Evolutionary conservation across 1,140 invertebrate genomes (phyloP), one percentile per base, ranked within the genome.

Genomic region (Pachypsylla venusta): DNA sequence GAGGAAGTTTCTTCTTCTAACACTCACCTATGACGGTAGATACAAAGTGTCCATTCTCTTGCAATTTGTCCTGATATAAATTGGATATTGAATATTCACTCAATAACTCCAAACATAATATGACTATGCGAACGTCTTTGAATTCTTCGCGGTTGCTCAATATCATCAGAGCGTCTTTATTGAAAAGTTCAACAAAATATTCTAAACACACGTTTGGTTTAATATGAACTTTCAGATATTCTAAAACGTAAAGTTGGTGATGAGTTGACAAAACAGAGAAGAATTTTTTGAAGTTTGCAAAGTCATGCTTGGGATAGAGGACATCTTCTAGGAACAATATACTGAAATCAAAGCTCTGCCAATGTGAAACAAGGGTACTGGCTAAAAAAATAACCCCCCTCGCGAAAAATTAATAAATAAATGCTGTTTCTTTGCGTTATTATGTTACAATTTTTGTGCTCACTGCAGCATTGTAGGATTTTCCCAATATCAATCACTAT

Each of bases 41-140:
- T n/a, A 48, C 42, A 48, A 48, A 48, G 5, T n/a, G 16, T 4
- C 7, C 42, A 48, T 48, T n/a, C 7, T 48, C 42, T n/a, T 48
- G 42, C 16, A 48, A 5, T 3, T 19, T n/a, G 16, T 48, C 22
- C 42, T 48, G 42, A 48, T 48, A 48, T 3, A 5, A 3, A 48
- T n/a, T 19, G 42, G 42, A 48, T 5, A 22, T 22, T 48, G 42
- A 48, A 3, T 5, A n/a, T 19, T 48, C 42, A 5, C n/a, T 22
- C 16, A 48, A 19, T 48, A 48, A n/a, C n/a, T 48, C 42, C 42
- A 48, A n/a, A 48, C 42, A 48, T n/a, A 48, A 19, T 22, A 48
- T 22, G 22, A 22, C 22, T n/a, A n/a, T n/a, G n/a, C 22, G 42
- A 4, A 48, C 42, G n/a, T 48, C 42, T 19, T 48, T 48, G 7